Evolutionary conservation across 2,888 invertebrate genomes (phyloP), one percentile per base, ranked within the genome.

Genomic region (Pardosa pseudoannulata): DNA sequence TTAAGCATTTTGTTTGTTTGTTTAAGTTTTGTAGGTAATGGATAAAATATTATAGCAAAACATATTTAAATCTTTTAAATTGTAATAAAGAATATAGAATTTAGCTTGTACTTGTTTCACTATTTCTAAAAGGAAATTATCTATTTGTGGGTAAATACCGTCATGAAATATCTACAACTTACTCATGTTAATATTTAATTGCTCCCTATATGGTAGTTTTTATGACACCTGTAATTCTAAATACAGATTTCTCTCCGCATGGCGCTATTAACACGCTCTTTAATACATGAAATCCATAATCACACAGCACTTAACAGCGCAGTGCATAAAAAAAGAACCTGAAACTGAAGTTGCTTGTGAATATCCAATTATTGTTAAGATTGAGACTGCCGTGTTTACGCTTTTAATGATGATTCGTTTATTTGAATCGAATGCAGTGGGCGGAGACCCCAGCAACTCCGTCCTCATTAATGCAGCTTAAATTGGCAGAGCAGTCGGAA

Each of bases 331-430:
- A 72, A 72, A 56, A 50, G 50, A n/a, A n/a, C n/a, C n/a, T 27
- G 56, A 50, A n/a, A 9, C 9, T 16, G 27, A 46, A 46, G 19
- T 16, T 50, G 19, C 31, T 31, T 16, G 36, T 16, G 31, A 56
- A 29, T 28, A 71, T 16, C 65, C 71, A 83, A 83, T 83, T 65
- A 83, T 76, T 36, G 71, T 83, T 83, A 83, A 83, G 71, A 23
- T 50, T 19, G 65, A 36, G 31, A 36, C 23, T 46, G 27, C 29
- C 71, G 7, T 23, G 28, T 28, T 23, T 32, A 16, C 70, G 27
- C 50, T 1, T 36, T 27, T 83, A 83, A 83, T 76, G 82, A 83
- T 83, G 82, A 83, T 83, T 83, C 82, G 71, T 64, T 16, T 28
- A 23, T 76, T 36, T n/a, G 67, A 72, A 75, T 76, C 75, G 50